A percentile compares a stretch with the other conserved stretches of the same genome.
Evolutionary conservation across 2,888 invertebrate species (phyloP).

Genomic region (Pyrocoelia pectoralis): DNA sequence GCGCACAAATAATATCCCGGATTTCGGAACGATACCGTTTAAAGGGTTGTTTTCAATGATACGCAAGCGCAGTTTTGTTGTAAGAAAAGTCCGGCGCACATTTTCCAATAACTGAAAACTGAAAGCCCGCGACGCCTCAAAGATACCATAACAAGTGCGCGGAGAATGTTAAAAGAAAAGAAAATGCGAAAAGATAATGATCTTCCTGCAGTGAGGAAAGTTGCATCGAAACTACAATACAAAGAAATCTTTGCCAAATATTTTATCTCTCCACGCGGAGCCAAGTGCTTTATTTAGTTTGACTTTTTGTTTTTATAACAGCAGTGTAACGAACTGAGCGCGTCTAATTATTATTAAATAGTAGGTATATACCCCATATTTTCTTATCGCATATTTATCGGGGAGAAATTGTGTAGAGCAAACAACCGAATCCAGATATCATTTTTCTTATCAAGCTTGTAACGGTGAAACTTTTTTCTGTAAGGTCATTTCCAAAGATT

Average conservation of each 20-base stretch:
- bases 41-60: conserved; percentile 38
- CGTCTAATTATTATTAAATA: neutral
- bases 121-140: conserved; percentile 30
- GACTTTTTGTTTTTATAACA: conserved; percentile 14
- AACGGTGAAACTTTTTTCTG: no score
- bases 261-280: conserved; percentile 18
- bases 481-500: no score
- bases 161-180: conserved; percentile 14
- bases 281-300: conserved; percentile 29
- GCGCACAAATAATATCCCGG: conserved; percentile 38
- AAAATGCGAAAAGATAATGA: neutral
- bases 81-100: conserved; percentile 35
- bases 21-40: conserved; percentile 32
- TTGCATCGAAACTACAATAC: conserved; percentile 13
- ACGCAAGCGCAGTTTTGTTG: conserved; percentile 38
- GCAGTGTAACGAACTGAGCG: conserved; percentile 5
- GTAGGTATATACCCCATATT: no score
- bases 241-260: conserved; percentile 32
- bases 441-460: no score
- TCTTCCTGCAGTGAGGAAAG: neutral
- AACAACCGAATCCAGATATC: no score
- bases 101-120: conserved; percentile 28
- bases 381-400: no score
- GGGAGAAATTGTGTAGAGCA: neutral
- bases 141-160: conserved; percentile 7